Base-by-base conservation (phyloP, 2,113 vertebrate genomes). In the Accipiter cooperii region DNA sequence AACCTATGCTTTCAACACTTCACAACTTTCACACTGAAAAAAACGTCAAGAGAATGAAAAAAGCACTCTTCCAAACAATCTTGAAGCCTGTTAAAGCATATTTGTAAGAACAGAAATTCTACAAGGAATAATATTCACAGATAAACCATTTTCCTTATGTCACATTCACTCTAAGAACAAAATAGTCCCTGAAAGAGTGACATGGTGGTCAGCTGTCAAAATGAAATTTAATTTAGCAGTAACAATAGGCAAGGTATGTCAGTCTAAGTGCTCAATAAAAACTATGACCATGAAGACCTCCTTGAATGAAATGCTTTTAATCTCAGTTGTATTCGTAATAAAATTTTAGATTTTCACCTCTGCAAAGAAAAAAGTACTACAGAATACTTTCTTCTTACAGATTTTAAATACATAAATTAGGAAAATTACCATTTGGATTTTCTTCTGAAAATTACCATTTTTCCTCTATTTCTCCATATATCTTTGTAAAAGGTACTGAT, bases 141-240 rank as follows among this genome's bases (percentile, higher is more conserved):
- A 95, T 93, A 97, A 97, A 93, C 55, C 54, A 65, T 75, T 84
- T 96, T 93, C 82, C 86, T 89, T 87, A 84, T 89, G 93, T 95
- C 90, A 97, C 68, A 92, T 69, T 81, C 52, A 71, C 47, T 97
- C 49, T 38, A 73, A 87, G 84, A 97, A 93, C 42, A 97, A 98
- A 98, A 97, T 38, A 90, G 84, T 90, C 74, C 89, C 85, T 86
- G 44, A 54, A 96, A 97, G 88, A 84, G 52, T 94, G 81, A 93
- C 79, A 91, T 70, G 29, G 93, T 96, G 93, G 96, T 97, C 96
- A 93, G 89, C 89, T 95, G 88, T 96, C 96, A 97, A 95, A 96
- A 69, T 61, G 51, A 97, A 98, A 97, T 95, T 95, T 95, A 97
- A 96, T 98, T 98, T 96, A 96, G 80, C 86, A 81, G 42, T 93